Conservation (phyloP, 2,797 vertebrate species). For the Tenualosa thibaudeaui region DNA sequence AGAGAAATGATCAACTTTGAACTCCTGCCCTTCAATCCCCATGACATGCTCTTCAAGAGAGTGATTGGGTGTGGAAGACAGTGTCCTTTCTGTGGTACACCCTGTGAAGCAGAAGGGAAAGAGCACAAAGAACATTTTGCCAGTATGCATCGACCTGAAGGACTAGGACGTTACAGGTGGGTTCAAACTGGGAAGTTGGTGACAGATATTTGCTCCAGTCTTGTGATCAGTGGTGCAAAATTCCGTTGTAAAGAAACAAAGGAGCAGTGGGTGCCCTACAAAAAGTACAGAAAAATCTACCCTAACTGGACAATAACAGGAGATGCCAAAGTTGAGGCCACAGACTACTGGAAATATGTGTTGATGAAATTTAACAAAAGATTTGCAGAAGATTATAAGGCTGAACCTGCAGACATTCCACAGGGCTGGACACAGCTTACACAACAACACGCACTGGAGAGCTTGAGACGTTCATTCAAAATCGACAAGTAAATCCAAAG, state of each 20-base stretch:
- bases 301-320: slow-evolving; percentile 59
- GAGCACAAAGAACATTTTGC: neutral
- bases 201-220: neutral
- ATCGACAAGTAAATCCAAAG: too few species aligned
- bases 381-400: neutral
- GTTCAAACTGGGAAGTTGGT: neutral
- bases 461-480: too few species aligned
- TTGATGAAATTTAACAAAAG: neutral
- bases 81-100: neutral
- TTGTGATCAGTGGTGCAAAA: neutral
- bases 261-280: neutral
- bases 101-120: neutral
- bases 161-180: neutral
- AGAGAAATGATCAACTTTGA: too few species aligned
- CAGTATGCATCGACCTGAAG: neutral
- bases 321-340: slow-evolving; percentile 35
- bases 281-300: slow-evolving; percentile 34
- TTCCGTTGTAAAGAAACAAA: neutral
- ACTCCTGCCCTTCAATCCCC: neutral
- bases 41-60: neutral
- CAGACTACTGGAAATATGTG: too few species aligned
- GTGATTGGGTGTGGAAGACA: neutral
- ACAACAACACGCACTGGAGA: too few species aligned
- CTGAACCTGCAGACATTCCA: neutral
- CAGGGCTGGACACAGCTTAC: neutral